Conservation (phyloP, 2,888 invertebrate species). For the Graphium colonna region DNA sequence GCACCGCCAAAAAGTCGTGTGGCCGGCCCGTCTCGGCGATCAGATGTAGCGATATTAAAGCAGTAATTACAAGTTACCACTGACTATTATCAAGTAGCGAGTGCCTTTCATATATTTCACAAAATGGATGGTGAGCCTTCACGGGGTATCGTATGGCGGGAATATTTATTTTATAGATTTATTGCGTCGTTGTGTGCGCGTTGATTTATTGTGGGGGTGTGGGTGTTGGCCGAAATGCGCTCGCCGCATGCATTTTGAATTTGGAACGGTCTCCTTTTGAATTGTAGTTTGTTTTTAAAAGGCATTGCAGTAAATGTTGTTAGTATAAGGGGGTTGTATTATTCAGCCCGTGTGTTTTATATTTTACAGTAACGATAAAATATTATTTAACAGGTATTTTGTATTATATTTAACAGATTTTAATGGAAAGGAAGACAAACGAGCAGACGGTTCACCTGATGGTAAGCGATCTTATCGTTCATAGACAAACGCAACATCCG, state of each 20-base stretch:
- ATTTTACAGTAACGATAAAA: neutral
- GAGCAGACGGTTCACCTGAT: too few species aligned
- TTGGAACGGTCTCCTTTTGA: neutral
- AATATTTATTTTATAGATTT: slow-evolving; percentile 77
- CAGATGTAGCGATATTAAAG: slow-evolving; percentile 57
- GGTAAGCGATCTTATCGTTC: too few species aligned
- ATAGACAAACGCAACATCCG: too few species aligned
- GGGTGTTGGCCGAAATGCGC: slow-evolving; percentile 21
- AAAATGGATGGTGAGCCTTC: slow-evolving; percentile 67
- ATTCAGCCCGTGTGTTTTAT: neutral
- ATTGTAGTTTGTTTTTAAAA: neutral
- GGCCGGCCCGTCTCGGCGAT: slow-evolving; percentile 53
- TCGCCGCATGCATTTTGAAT: slow-evolving; percentile 6
- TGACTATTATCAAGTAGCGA: slow-evolving; percentile 76
- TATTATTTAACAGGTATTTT: neutral
- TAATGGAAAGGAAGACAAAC: too few species aligned
- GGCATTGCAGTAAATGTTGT: neutral
- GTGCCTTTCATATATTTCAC: slow-evolving; percentile 75
- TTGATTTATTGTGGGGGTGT: slow-evolving; percentile 32
- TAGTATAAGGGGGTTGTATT: neutral
- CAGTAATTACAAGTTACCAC: slow-evolving; percentile 72
- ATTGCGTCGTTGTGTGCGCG: slow-evolving; percentile 44
- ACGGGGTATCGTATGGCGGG: slow-evolving; percentile 52
- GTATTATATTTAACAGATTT: too few species aligned
- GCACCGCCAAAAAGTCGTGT: slow-evolving; percentile 57